Percentiles rank a stretch among this genome's conserved stretches.
Evolutionary conservation across 2,113 vertebrate genomes (phyloP).

Genomic region (Corydoras maculifer): DNA sequence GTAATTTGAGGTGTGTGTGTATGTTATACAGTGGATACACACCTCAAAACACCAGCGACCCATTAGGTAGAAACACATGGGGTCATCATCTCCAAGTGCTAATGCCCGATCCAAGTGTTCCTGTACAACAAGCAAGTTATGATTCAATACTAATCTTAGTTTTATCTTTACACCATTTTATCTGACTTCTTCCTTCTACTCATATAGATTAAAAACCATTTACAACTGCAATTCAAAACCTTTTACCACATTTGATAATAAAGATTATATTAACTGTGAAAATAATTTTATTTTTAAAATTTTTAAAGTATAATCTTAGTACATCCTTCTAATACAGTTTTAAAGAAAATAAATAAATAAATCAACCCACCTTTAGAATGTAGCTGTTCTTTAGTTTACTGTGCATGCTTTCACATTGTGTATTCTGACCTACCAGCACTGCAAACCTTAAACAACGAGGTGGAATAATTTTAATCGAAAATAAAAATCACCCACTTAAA

Average conservation of each 20-base stretch:
- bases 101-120: conserved; percentile 63
- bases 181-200: too few relatives aligned
- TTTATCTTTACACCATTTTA: too few relatives aligned
- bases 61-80: conserved; percentile 62
- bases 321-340: neutral
- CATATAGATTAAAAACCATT: too few relatives aligned
- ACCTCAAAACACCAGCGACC: conserved; percentile 70
- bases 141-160: too few relatives aligned
- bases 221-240: neutral
- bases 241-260: neutral
- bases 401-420: conserved; percentile 57
- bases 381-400: conserved; percentile 61
- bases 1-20: neutral
- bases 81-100: conserved; percentile 55
- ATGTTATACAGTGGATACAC: conserved; percentile 6
- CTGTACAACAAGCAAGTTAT: conserved; percentile 37
- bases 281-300: too few relatives aligned
- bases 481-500: too few relatives aligned
- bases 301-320: too few relatives aligned
- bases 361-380: conserved; percentile 60
- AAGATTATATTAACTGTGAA: neutral
- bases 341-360: neutral
- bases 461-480: neutral
- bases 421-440: conserved; percentile 46
- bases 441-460: conserved; percentile 57